phyloP scores from a whole-genome alignment of 2,888 invertebrate species.

The Tyria jacobaeae region DNA sequence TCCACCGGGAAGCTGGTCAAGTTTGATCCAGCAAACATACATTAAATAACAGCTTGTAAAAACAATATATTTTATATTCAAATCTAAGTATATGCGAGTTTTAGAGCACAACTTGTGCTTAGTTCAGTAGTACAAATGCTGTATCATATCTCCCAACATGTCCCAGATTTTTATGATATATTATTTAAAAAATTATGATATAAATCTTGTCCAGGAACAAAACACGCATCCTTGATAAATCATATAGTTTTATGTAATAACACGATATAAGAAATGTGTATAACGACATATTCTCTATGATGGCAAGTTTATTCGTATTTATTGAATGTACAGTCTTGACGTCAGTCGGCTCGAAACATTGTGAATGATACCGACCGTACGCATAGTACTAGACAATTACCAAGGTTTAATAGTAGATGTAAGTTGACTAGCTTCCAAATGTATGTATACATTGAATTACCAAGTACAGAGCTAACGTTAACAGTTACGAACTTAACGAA shows the following conservation, averaged over 20 bases:
- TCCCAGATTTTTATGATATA: too few relatives aligned
- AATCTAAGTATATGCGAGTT: too few relatives aligned
- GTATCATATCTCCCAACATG: too few relatives aligned
- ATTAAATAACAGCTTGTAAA: too few relatives aligned
- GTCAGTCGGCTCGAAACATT: background rate
- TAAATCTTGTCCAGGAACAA: background rate
- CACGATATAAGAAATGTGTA: constrained; percentile 22
- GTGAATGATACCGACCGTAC: constrained; percentile 5
- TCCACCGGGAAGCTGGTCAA: too few relatives aligned
- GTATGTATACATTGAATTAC: constrained; percentile 4
- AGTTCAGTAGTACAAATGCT: too few relatives aligned
- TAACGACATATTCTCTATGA: constrained; percentile 13
- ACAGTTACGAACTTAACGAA: background rate
- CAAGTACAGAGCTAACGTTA: constrained; percentile 10
- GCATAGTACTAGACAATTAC: constrained; percentile 2
- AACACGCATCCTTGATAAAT: background rate
- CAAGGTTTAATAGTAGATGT: constrained; percentile 8
- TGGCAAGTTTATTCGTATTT: constrained; percentile 15
- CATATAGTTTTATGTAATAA: constrained; percentile 1
- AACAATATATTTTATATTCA: too few relatives aligned
- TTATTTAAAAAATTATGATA: too few relatives aligned
- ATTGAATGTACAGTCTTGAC: constrained; percentile 12
- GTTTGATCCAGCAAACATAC: too few relatives aligned
- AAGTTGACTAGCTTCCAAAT: constrained; percentile 6
- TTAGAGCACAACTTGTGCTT: too few relatives aligned